Conservation (phyloP, 2,888 invertebrate species). For the Druceiella hillmani region DNA sequence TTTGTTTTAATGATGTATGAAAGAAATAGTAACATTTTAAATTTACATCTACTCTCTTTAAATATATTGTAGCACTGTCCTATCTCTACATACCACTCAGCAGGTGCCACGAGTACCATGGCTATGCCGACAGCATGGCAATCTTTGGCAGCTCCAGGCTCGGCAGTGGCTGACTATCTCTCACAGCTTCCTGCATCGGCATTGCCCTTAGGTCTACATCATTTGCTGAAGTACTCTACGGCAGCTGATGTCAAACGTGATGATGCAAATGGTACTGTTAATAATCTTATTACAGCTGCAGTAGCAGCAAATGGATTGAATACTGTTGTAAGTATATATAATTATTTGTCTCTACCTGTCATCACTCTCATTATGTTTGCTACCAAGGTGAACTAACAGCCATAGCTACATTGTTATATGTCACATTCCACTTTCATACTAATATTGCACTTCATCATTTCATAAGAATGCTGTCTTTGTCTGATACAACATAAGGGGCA, state of each 20-base stretch:
- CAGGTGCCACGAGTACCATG: neutral
- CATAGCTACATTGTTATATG: too few relatives aligned
- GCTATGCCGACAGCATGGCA: constrained; percentile 59
- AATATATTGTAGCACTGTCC: too few relatives aligned
- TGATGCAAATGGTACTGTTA: constrained; percentile 33
- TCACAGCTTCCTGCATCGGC: constrained; percentile 72
- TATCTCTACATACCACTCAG: neutral
- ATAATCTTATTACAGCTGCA: constrained; percentile 30
- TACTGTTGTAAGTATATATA: constrained; percentile 20
- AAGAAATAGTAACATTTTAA: too few relatives aligned
- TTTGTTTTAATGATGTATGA: too few relatives aligned
- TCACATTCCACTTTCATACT: too few relatives aligned
- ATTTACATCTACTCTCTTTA: too few relatives aligned
- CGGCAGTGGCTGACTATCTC: constrained; percentile 80
- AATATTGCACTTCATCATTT: too few relatives aligned
- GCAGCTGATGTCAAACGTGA: constrained; percentile 73
- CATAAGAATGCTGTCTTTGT: too few relatives aligned
- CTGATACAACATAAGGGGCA: too few relatives aligned
- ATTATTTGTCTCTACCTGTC: too few relatives aligned
- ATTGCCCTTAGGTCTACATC: constrained; percentile 72
- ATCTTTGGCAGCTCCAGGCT: constrained; percentile 57
- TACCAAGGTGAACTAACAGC: too few relatives aligned
- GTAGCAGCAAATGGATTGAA: constrained; percentile 27
- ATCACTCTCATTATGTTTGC: too few relatives aligned
- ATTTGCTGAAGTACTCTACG: constrained; percentile 73